These are phyloP conservation scores for Sympetrum striolatum DNA, from an alignment of 2,888 invertebrate genomes.

Conservation along the genomic window DNA sequence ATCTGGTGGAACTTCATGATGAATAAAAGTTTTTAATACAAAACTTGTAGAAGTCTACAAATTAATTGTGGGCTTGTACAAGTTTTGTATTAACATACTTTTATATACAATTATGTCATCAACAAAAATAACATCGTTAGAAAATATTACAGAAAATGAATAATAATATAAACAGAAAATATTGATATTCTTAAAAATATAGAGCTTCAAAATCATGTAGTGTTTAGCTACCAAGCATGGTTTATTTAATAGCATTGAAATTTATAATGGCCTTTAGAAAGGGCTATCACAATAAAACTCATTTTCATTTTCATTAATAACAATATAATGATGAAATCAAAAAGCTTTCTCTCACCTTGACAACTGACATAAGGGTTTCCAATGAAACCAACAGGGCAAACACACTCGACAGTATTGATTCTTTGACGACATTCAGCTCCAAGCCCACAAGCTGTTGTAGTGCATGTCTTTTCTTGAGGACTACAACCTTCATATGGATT, in stretches of 20 bases:
- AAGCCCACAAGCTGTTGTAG: conserved; percentile 74
- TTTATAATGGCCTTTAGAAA: too few species aligned
- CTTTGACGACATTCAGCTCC: conserved; percentile 83
- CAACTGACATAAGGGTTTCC: conserved; percentile 90
- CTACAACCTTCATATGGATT: conserved; percentile 88
- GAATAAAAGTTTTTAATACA: too few species aligned
- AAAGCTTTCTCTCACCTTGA: conserved; percentile 61
- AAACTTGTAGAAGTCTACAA: too few species aligned
- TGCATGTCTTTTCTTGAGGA: conserved; percentile 73
- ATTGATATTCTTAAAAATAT: background rate
- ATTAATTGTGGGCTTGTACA: too few species aligned
- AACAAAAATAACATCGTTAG: too few species aligned
- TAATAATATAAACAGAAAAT: background rate
- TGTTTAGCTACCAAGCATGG: background rate
- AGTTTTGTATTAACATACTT: too few species aligned
- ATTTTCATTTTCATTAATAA: background rate
- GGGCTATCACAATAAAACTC: background rate
- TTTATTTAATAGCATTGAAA: background rate
- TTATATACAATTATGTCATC: too few species aligned
- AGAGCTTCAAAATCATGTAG: background rate
- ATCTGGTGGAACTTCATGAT: too few species aligned
- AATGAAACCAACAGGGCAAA: conserved; percentile 81
- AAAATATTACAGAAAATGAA: background rate
- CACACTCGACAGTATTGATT: conserved; percentile 76
- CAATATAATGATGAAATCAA: background rate